These are phyloP conservation scores for Callyntrura guangdongensis DNA, from an alignment of 2,888 invertebrate species.

Conservation along the genomic window DNA sequence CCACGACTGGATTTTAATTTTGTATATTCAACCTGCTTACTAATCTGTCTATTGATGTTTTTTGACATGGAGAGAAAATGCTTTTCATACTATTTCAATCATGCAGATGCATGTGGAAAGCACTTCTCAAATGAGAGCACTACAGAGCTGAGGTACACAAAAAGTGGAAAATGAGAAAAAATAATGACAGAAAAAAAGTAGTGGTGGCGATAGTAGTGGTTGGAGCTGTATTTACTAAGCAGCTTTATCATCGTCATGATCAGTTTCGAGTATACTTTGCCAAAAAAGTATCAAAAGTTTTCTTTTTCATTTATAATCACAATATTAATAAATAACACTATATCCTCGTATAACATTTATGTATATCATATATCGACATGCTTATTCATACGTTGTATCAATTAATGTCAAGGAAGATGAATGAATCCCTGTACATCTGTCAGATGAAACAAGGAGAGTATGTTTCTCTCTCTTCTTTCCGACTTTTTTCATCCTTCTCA, in stretches of 20 bases:
- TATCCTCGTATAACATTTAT: not conserved
- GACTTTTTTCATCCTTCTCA: slow-evolving; percentile 51
- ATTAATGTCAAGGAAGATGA: slow-evolving; percentile 78
- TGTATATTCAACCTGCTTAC: slow-evolving; percentile 26
- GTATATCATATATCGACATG: not conserved
- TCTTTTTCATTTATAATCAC: not conserved
- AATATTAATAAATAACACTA: not conserved
- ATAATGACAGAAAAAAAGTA: slow-evolving; percentile 37
- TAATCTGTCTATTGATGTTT: slow-evolving; percentile 58
- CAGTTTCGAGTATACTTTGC: slow-evolving; percentile 25
- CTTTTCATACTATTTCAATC: slow-evolving; percentile 33
- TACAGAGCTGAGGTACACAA: not conserved
- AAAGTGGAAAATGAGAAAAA: slow-evolving; percentile 20
- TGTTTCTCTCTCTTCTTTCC: slow-evolving; percentile 54
- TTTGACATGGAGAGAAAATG: slow-evolving; percentile 42
- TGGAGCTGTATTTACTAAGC: slow-evolving; percentile 1
- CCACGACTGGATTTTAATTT: slow-evolving; percentile 41
- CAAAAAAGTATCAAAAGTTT: slow-evolving; percentile 46
- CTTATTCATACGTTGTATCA: slow-evolving; percentile 73
- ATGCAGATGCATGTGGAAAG: slow-evolving; percentile 17
- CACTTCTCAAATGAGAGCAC: slow-evolving; percentile 50
- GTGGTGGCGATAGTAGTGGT: not conserved
- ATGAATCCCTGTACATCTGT: slow-evolving; percentile 76
- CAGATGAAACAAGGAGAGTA: slow-evolving; percentile 67
- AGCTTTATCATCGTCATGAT: slow-evolving; percentile 56